Percentiles rank a stretch among this genome's conserved stretches.
Evolutionary conservation across 2,113 vertebrate species (phyloP).

Genomic region (Caranx melampygus): DNA sequence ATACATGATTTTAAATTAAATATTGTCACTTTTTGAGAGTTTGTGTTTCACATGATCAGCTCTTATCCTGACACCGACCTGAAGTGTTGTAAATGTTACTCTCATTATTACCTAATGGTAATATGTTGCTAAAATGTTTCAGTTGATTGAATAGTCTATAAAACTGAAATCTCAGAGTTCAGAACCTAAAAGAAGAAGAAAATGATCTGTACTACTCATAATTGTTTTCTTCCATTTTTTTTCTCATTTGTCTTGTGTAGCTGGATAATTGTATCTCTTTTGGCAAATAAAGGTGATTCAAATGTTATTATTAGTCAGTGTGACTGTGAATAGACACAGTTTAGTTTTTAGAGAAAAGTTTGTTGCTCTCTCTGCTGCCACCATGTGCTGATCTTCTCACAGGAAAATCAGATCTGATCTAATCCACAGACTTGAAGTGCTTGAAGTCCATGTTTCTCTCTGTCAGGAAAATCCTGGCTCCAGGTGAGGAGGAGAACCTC

Average conservation of each 20-base stretch:
- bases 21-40: background rate
- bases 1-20: background rate
- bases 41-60: background rate
- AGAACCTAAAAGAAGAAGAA: no score
- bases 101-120: no score
- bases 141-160: no score
- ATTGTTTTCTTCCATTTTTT: no score
- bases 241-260: background rate
- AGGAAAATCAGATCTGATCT: background rate
- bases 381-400: background rate
- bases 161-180: no score
- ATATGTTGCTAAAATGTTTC: no score
- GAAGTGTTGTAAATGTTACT: no score
- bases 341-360: no score
- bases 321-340: no score
- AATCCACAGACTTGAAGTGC: background rate
- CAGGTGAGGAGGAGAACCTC: conserved; percentile 97
- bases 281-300: background rate
- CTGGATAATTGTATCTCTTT: background rate
- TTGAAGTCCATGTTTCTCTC: background rate
- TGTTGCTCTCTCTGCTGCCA: background rate
- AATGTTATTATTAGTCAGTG: background rate
- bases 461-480: conserved; percentile 94
- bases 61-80: background rate
- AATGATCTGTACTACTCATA: no score